Conservation (phyloP, 2,113 vertebrate genomes). For the Notothenia coriiceps region DNA sequence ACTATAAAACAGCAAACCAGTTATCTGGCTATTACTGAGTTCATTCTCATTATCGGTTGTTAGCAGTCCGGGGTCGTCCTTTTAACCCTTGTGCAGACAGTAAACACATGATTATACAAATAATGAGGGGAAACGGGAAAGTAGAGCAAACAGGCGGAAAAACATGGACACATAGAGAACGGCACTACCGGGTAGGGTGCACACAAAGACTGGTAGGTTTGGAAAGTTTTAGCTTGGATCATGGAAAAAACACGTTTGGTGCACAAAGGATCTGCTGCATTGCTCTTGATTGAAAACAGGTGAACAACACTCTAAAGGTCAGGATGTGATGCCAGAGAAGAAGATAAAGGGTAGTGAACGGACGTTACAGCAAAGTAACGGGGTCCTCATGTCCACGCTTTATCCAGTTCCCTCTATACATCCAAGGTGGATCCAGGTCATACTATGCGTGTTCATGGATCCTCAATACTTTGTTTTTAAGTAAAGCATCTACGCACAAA, state of each 20-base stretch:
- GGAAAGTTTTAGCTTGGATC: not conserved
- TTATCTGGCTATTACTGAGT: slow-evolving; percentile 41
- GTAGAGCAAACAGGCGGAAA: not conserved
- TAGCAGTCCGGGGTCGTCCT: slow-evolving; percentile 40
- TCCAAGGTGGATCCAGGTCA: too few relatives aligned
- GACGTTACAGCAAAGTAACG: too few relatives aligned
- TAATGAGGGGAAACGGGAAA: slow-evolving; percentile 39
- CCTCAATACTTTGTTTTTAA: not conserved
- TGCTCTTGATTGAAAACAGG: not conserved
- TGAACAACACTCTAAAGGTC: too few relatives aligned
- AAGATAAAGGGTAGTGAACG: not conserved
- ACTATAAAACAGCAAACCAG: slow-evolving; percentile 40
- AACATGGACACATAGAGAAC: slow-evolving; percentile 25
- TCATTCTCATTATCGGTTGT: slow-evolving; percentile 60
- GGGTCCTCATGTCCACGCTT: too few relatives aligned
- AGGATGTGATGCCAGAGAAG: too few relatives aligned
- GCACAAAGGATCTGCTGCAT: not conserved
- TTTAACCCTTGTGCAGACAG: slow-evolving; percentile 57
- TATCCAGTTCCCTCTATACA: too few relatives aligned
- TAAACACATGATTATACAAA: slow-evolving; percentile 59
- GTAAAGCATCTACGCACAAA: not conserved
- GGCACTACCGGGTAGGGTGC: slow-evolving; percentile 1
- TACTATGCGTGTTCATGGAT: too few relatives aligned
- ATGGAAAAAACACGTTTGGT: not conserved
- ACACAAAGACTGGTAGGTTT: not conserved